A percentile compares a stretch with the other conserved stretches of the same genome.
phyloP scores from a whole-genome alignment of 2,113 vertebrate species.

The Himantopus leucocephalus region DNA sequence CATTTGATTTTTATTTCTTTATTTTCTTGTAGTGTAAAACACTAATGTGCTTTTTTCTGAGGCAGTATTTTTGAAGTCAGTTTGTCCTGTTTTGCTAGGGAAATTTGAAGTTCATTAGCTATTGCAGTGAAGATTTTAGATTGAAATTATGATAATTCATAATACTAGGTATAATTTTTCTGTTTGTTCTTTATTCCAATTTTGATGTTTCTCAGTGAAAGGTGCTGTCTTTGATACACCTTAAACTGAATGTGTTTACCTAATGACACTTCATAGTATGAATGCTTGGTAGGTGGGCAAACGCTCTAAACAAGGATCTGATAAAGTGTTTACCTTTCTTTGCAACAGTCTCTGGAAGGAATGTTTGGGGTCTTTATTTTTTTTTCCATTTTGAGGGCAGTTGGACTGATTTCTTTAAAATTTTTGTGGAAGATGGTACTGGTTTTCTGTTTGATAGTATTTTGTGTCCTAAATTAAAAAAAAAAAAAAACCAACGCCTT shows the following conservation, averaged over 20 bases:
- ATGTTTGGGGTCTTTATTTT: not conserved
- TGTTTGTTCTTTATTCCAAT: not conserved
- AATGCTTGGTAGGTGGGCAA: not conserved
- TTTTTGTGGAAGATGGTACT: not conserved
- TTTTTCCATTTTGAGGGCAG: not conserved
- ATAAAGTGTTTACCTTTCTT: not conserved
- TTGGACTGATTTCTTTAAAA: not conserved
- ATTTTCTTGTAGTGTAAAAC: not conserved
- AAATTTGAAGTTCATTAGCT: slow-evolving; percentile 5
- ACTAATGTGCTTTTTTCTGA: not conserved
- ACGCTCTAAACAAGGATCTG: not conserved
- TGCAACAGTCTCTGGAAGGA: not conserved
- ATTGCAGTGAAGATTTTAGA: not conserved
- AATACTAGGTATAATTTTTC: not conserved
- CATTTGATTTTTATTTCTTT: not conserved
- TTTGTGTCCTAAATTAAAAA: not conserved
- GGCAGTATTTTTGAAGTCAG: not conserved
- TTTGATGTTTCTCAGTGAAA: slow-evolving; percentile 17
- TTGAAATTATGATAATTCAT: slow-evolving; percentile 8
- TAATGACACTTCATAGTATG: not conserved
- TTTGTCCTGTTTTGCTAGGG: not conserved
- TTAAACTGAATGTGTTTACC: not conserved
- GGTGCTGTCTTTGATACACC: slow-evolving; percentile 17
- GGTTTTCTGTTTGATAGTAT: not conserved
- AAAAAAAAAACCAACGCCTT: not conserved